Conservation (phyloP, 2,113 vertebrate genomes). For the Centrocercus urophasianus region DNA sequence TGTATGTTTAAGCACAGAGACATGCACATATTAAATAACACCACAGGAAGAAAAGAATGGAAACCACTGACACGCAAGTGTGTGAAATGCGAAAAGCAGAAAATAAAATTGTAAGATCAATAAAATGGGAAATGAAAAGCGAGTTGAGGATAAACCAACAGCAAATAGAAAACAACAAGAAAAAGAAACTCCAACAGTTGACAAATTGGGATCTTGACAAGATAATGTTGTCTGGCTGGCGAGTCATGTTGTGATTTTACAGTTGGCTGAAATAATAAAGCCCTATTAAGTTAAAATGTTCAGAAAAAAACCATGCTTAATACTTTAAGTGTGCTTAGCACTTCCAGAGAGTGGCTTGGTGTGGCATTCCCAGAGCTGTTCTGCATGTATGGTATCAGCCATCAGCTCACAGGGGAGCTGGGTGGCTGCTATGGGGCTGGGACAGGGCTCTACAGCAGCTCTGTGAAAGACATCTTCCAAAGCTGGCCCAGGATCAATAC, state of each 20-base stretch:
- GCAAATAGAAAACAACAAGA: background rate
- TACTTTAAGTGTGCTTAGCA: background rate
- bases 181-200: background rate
- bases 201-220: slow-evolving; percentile 38
- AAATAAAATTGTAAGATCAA: slow-evolving; percentile 64
- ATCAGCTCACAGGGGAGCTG: rapidly evolving
- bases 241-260: slow-evolving; percentile 41
- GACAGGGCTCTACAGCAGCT: rapidly evolving
- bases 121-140: slow-evolving; percentile 48
- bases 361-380: background rate
- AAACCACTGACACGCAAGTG: slow-evolving; percentile 37
- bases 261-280: slow-evolving; percentile 51
- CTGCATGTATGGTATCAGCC: background rate
- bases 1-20: background rate
- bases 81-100: slow-evolving; percentile 49
- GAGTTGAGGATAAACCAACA: slow-evolving; percentile 40
- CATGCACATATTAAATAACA: background rate
- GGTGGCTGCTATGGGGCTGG: background rate
- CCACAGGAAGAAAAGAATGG: background rate
- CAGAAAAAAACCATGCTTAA: slow-evolving; percentile 34
- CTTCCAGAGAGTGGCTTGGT: background rate
- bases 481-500: no score
- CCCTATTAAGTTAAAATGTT: slow-evolving; percentile 30
- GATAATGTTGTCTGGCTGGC: background rate
- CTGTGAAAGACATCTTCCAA: background rate